Evolutionary conservation across 1,140 invertebrate genomes (phyloP), one percentile per base, ranked within the genome.

Genomic region (Proctacanthus coquilletti): DNA sequence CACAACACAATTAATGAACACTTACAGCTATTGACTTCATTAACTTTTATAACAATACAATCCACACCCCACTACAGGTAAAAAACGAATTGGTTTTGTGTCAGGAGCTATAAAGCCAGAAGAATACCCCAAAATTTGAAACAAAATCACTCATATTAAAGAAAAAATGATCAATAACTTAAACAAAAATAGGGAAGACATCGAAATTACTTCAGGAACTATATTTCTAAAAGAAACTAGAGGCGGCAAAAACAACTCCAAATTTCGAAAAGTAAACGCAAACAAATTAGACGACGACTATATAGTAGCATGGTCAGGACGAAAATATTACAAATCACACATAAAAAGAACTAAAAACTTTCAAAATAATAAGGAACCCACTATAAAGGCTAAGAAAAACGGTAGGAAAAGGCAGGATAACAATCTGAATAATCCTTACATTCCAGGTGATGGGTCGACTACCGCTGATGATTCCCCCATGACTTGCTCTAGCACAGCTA

Each of bases 31-130:
- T 27, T 27, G 13, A 27, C 8, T 8, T 27, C 8, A 27, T 27
- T 13, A 27, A 8, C 23, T 27, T 27, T 27, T 32, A 32, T 32
- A 32, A 32, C 15, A 32, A 32, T 13, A 32, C 30, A 32, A 32
- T 32, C 8, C 30, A 32, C 17, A n/a, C n/a, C 17, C 30, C 5
- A 13, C 30, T 13, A 32, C 30, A 10, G 17, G 17, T 32, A 13
- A 5, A 5, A 13, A 17, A 32, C 5, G 9, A 10, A 32, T 32
- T 17, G 30, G 17, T 17, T 32, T 32, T 13, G 5, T 32, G 8
- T 13, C 9, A 9, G 30, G 30, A 32, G 17, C 9, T 8, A 32
- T 32, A 9, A 10, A 32, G 10, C 5, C 6, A 5, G 13, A 6
- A 13, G 30, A 32, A 6, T 32, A 32, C 15, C 6, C 8, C 5